These are phyloP conservation scores for Malurus elegans DNA, from an alignment of 2,113 vertebrate genomes.

Conservation along the genomic window DNA sequence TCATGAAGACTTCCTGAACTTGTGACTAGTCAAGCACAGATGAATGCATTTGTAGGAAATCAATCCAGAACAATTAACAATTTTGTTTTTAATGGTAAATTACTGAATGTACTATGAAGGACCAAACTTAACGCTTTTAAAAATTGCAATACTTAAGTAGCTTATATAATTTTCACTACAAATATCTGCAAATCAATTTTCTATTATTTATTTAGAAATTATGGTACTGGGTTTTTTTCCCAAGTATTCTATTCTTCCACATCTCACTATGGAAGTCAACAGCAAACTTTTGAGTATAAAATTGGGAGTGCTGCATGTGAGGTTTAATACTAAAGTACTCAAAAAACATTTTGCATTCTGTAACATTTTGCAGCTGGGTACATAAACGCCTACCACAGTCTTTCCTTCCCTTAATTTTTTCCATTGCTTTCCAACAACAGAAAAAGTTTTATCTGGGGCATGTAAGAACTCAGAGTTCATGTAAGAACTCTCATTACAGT, in stretches of 20 bases:
- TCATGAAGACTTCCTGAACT: not conserved
- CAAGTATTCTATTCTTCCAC: not conserved
- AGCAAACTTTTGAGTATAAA: not conserved
- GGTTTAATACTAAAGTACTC: not conserved
- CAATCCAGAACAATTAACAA: not conserved
- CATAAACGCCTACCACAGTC: not conserved
- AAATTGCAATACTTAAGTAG: not conserved
- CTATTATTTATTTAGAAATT: not conserved
- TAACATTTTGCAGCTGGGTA: not conserved
- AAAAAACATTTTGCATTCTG: not conserved
- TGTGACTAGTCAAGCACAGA: not conserved
- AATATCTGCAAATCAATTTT: not conserved
- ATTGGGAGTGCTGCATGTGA: not conserved
- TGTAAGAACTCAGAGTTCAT: not conserved
- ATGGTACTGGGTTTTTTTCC: not conserved
- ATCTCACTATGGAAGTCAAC: not conserved
- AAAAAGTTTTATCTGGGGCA: not conserved
- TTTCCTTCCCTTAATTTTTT: not conserved
- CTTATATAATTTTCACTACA: not conserved
- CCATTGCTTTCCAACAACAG: not conserved
- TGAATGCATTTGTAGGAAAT: not conserved
- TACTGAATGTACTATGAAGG: not conserved
- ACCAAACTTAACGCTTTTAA: not conserved
- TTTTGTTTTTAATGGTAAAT: not conserved
- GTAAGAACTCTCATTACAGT: not conserved